Evolutionary conservation across 2,113 vertebrate genomes (phyloP).

Genomic region (Dicerorhinus sumatrensis): DNA sequence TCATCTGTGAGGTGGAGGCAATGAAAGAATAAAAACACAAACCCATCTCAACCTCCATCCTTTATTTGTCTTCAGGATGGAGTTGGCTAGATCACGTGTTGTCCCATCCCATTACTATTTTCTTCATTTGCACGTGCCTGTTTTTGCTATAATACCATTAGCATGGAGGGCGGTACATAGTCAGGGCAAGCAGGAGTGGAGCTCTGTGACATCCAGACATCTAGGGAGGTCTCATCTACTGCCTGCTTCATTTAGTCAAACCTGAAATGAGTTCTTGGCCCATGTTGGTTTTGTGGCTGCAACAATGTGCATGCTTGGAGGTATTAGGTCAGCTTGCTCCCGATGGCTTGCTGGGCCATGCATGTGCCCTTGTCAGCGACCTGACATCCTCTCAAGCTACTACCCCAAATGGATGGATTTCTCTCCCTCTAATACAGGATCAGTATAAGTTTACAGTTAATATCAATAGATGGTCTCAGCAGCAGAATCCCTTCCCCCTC

Average conservation of each 20-base stretch:
- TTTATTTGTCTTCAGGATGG: neutral
- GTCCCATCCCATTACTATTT: fast-evolving
- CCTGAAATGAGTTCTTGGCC: neutral
- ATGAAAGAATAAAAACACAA: neutral
- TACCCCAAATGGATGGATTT: neutral
- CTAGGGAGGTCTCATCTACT: neutral
- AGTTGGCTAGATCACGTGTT: neutral
- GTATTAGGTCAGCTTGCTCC: neutral
- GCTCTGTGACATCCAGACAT: neutral
- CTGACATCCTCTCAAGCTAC: neutral
- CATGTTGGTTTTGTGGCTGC: neutral
- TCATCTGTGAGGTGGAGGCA: neutral
- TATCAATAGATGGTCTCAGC: neutral
- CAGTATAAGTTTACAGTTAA: neutral
- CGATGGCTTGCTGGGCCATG: neutral
- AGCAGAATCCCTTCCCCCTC: neutral
- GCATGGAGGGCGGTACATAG: neutral
- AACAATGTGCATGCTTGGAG: neutral
- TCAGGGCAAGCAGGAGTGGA: neutral
- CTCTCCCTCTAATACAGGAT: neutral
- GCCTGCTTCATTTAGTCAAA: neutral
- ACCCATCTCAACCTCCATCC: neutral
- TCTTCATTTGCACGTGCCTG: neutral
- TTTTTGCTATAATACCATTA: too few species aligned
- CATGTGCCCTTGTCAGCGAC: neutral